Evolutionary conservation across 2,113 vertebrate genomes (phyloP), one percentile per base, ranked within the genome.

Genomic region (Psettodes erumei): DNA sequence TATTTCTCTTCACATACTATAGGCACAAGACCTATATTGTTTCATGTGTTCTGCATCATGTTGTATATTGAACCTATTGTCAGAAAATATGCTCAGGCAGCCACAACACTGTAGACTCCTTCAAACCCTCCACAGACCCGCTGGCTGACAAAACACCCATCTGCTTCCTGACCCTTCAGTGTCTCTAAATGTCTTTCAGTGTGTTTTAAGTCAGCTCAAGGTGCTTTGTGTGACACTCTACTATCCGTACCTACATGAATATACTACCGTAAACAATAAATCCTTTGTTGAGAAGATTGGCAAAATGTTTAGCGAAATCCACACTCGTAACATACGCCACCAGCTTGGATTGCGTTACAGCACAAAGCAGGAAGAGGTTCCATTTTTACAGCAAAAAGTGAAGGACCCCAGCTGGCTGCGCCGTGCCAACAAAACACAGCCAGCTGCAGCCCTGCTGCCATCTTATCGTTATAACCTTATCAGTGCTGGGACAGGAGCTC

Each of bases 81-180:
- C 28, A 38, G 21, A 68, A 35, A 21, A n/a, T 33, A 67, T 27
- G 4, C 42, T 54, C 43, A 53, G 37, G 61, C 30, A 45, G 15
- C 47, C 58, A 50, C 77, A 54, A 18, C 32, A n/a, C 71, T 77
- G 38, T 83, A 77, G 66, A 43, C 23, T 30, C 55, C 33, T 50
- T 45, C 33, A 23, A 61, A 43, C 56, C 59, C 27, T n/a, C 58
- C 43, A 43, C 32, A 75, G 16, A 30, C 27, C 45, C 12, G 27
- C 65, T 80, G 28, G 59, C 18, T 42, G 27, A 55, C 21, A 23
- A 6, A 37, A 32, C 12, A 63, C 45, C 50, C 70, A 59, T 69
- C 54, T 79, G 67, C 27, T 59, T 40, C 48, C 61, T 63, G 43
- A 58, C 21, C 61, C 1, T 40, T n/a, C 32, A 21, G 3, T 72